Percentiles rank a stretch among this genome's conserved stretches.
Evolutionary conservation across 2,888 invertebrate species (phyloP).

Genomic region (Geotrupes spiniger): DNA sequence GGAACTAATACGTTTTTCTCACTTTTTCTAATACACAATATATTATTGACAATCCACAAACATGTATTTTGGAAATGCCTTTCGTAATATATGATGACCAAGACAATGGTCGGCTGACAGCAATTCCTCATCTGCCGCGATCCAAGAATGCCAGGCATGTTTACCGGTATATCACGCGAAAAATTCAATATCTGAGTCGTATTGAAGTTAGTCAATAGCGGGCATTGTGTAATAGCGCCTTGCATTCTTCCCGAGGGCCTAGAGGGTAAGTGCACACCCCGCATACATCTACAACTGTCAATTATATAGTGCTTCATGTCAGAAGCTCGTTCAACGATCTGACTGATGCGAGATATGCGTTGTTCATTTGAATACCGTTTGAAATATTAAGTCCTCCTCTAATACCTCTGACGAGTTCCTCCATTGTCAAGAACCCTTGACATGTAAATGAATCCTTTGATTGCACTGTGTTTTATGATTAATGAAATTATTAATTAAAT

Average conservation of each 20-base stretch:
- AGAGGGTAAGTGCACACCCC: slow-evolving; percentile 25
- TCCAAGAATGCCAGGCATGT: slow-evolving; percentile 42
- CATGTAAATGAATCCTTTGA: slow-evolving; percentile 2
- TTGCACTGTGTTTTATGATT: not conserved
- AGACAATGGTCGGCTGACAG: slow-evolving; percentile 46
- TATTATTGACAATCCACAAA: no score
- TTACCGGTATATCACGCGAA: slow-evolving; percentile 44
- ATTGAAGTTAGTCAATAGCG: slow-evolving; percentile 44
- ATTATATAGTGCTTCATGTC: slow-evolving; percentile 44
- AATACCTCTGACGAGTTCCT: slow-evolving; percentile 4
- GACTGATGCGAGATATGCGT: slow-evolving; percentile 43
- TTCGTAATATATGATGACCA: slow-evolving; percentile 22
- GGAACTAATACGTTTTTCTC: no score
- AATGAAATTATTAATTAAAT: slow-evolving; percentile 2
- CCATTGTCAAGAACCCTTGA: slow-evolving; percentile 1
- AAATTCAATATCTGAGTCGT: slow-evolving; percentile 47
- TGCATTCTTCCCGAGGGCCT: slow-evolving; percentile 18
- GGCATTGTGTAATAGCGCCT: slow-evolving; percentile 39
- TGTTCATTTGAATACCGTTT: slow-evolving; percentile 44
- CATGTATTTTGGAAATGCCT: slow-evolving; percentile 2
- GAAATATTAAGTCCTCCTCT: slow-evolving; percentile 34
- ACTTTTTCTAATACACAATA: no score
- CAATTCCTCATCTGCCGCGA: slow-evolving; percentile 46
- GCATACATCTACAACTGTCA: slow-evolving; percentile 42
- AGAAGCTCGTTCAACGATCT: slow-evolving; percentile 34